A percentile compares a stretch with the other conserved stretches of the same genome.
phyloP scores from a whole-genome alignment of 64 coral and sea anemone species.

The Dendronephthya gigantea region DNA sequence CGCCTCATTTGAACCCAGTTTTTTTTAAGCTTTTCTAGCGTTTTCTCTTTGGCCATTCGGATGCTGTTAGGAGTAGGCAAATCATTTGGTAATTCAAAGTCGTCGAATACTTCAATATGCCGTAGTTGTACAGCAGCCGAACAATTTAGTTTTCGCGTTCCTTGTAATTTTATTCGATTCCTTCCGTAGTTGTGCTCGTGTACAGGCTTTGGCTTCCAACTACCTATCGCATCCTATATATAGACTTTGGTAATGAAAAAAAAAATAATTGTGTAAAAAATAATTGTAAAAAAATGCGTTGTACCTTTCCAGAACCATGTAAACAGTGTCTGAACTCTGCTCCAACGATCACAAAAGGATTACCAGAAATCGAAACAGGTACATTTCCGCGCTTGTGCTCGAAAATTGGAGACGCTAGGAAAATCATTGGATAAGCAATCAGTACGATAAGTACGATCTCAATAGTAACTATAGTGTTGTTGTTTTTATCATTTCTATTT shows the following conservation, averaged over 20 bases:
- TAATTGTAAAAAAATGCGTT: no score
- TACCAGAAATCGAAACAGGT: not conserved
- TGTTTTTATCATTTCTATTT: no score
- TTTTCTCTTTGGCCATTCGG: not conserved
- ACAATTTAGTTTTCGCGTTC: conserved; percentile 20
- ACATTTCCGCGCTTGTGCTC: not conserved
- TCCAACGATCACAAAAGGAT: not conserved
- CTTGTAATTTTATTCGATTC: conserved; percentile 18
- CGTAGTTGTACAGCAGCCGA: not conserved
- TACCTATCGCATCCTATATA: not conserved
- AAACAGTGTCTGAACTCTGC: not conserved
- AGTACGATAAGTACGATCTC: no score
- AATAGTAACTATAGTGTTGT: no score
- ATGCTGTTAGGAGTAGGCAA: not conserved
- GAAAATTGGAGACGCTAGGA: not conserved
- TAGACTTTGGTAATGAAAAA: no score
- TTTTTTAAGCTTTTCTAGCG: not conserved
- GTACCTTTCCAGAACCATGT: not conserved
- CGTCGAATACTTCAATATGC: not conserved
- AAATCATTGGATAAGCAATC: not conserved
- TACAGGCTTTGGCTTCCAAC: not conserved
- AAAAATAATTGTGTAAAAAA: no score
- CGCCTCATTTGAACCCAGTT: not conserved
- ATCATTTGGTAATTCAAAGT: conserved; percentile 4
- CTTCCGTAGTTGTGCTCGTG: not conserved